Evolutionary conservation across 2,888 invertebrate genomes (phyloP).

Genomic region (Pemphredon lugubris): DNA sequence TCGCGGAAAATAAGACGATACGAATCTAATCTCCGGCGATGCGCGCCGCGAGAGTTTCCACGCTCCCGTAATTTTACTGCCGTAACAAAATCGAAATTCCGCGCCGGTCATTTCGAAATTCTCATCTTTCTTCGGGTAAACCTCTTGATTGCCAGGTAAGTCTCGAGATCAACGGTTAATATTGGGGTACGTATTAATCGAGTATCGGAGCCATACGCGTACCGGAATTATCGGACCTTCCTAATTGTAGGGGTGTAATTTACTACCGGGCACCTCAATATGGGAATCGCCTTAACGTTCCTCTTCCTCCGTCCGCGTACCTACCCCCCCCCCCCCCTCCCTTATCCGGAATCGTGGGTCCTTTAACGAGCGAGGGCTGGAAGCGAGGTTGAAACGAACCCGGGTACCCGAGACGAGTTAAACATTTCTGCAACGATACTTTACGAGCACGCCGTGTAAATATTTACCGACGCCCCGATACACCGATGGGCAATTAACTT

Average conservation of each 20-base stretch:
- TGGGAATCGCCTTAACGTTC: slow-evolving; percentile 9
- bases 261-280: slow-evolving; percentile 11
- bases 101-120: neutral
- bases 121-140: neutral
- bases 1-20: neutral
- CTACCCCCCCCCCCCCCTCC: too few species aligned
- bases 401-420: too few species aligned
- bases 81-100: neutral
- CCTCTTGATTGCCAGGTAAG: slow-evolving; percentile 8
- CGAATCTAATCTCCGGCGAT: neutral
- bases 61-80: neutral
- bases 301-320: slow-evolving; percentile 7
- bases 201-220: neutral
- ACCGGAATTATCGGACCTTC: slow-evolving; percentile 8
- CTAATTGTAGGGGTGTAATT: slow-evolving; percentile 24
- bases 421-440: slow-evolving; percentile 31
- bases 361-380: too few species aligned
- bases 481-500: slow-evolving; percentile 37
- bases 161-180: slow-evolving; percentile 14
- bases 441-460: slow-evolving; percentile 37
- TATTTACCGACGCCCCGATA: slow-evolving; percentile 47
- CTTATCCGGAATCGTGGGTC: too few species aligned
- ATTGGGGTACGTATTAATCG: slow-evolving; percentile 35
- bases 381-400: too few species aligned
- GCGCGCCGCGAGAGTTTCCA: slow-evolving; percentile 9